These are phyloP conservation scores for Aegotheles bennettii DNA, from an alignment of 2,113 vertebrate species.

Conservation along the genomic window DNA sequence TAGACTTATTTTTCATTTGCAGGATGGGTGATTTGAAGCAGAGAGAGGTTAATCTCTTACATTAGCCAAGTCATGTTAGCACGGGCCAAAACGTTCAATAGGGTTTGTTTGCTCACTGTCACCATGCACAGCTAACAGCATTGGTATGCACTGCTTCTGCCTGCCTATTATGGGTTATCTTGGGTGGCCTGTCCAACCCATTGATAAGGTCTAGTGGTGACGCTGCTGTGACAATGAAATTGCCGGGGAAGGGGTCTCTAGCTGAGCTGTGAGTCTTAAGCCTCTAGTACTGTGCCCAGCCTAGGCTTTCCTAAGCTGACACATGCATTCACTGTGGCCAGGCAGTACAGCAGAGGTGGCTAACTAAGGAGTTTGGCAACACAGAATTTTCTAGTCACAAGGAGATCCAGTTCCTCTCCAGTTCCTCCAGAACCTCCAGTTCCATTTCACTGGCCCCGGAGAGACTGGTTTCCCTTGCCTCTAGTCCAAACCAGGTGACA, in stretches of 20 bases:
- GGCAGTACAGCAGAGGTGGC: background rate
- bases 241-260: background rate
- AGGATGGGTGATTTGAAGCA: background rate
- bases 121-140: background rate
- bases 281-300: background rate
- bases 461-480: background rate
- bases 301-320: background rate
- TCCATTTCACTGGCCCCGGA: background rate
- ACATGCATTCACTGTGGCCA: background rate
- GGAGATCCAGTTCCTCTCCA: background rate
- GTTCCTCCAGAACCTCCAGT: background rate
- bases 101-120: slow-evolving; percentile 14
- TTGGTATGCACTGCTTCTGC: background rate
- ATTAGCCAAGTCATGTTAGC: background rate
- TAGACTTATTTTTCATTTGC: background rate
- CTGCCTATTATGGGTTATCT: slow-evolving; percentile 11
- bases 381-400: fast-evolving
- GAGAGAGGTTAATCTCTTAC: slow-evolving; percentile 1
- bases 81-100: background rate
- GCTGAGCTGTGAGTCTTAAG: background rate
- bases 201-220: background rate
- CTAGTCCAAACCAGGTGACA: background rate
- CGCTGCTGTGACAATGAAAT: background rate
- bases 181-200: background rate
- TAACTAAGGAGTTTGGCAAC: background rate